Evolutionary conservation across 2,797 vertebrate genomes (phyloP), one percentile per base, ranked within the genome.

Genomic region (Melanotaenia maccullochi): DNA sequence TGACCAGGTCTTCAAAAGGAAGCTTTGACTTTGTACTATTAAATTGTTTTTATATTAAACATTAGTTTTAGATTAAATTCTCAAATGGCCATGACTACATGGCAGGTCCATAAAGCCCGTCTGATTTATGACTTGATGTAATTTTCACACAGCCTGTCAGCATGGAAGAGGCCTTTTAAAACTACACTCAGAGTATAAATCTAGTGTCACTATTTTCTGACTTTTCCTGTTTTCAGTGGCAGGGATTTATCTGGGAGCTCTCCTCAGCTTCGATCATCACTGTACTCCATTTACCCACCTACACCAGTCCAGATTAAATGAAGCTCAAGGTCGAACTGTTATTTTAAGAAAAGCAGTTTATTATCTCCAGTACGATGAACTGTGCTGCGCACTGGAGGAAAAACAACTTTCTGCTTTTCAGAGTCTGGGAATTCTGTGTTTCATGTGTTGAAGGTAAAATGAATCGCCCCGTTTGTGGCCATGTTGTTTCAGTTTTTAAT

Each of bases 301-400:
- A 81, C 68, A 56, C 73, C 35, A 32, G 66, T 56, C 56, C 32
- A 66, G 59, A 72, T 72, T 71, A 33, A 47, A 65, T 54, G 2
- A 1, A 9, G 36, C 3, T 70, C 79, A 76, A 84, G 84, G 85
- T 82, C 78, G 73, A 52, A 62, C 44, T 24, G 72, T 68, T 84
- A 84, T 85, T 86, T 44, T 40, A 40, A 40, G 16, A 18, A 6
- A 5, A 4, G 42, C 16, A 18, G 13, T 16, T 16, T 42, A 5
- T 22, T 0, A 6, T 20, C 22, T 68, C 61, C 6, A 54, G 9
- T 38, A 9, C 1, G 7, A 36, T 63, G 36, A 24, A 44, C 56
- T 67, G 12, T 9, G 51, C 32, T 64, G 5, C 42, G 18, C 42
- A 6, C 16, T 44, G 42, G 13, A 7, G 4, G 14, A 66, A 22